Percentiles rank a stretch among this genome's conserved stretches.
Conservation (phyloP, 1,140 invertebrate species). For the Drosophila ficusphila region DNA sequence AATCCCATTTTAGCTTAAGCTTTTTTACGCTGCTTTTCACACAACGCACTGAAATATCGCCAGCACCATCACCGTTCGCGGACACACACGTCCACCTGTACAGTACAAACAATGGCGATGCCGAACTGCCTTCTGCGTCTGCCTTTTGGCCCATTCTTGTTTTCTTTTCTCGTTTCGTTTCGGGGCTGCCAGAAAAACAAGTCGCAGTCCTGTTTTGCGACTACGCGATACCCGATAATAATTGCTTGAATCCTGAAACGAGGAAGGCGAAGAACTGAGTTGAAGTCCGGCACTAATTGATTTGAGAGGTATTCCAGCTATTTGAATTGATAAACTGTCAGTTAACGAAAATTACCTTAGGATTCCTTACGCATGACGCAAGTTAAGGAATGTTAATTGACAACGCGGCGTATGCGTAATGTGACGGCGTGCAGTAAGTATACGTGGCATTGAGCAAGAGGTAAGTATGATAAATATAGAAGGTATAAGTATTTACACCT, state of each 20-base stretch:
- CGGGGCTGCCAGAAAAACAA: background rate
- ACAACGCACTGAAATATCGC: conserved; percentile 51
- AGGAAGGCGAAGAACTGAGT: no score
- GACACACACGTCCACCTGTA: conserved; percentile 25
- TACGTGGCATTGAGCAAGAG: no score
- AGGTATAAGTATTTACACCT: no score
- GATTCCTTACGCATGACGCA: no score
- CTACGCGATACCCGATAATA: conserved; percentile 32
- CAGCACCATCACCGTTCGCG: conserved; percentile 7
- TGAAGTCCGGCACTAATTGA: no score
- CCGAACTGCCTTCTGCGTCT: background rate
- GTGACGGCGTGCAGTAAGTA: no score
- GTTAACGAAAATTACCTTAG: no score
- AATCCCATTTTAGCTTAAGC: conserved; percentile 80
- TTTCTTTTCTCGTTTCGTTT: conserved; percentile 1
- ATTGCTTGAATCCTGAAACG: background rate
- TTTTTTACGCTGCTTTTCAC: conserved; percentile 69
- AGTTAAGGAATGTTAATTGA: no score
- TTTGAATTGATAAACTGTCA: no score
- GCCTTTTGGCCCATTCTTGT: conserved; percentile 25
- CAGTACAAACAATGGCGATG: conserved; percentile 13
- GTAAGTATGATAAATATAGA: no score
- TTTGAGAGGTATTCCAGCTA: no score
- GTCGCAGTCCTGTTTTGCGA: conserved; percentile 13
- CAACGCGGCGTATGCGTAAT: no score